Conservation (phyloP, 2,113 vertebrate genomes). For the Triplophysa dalaica region DNA sequence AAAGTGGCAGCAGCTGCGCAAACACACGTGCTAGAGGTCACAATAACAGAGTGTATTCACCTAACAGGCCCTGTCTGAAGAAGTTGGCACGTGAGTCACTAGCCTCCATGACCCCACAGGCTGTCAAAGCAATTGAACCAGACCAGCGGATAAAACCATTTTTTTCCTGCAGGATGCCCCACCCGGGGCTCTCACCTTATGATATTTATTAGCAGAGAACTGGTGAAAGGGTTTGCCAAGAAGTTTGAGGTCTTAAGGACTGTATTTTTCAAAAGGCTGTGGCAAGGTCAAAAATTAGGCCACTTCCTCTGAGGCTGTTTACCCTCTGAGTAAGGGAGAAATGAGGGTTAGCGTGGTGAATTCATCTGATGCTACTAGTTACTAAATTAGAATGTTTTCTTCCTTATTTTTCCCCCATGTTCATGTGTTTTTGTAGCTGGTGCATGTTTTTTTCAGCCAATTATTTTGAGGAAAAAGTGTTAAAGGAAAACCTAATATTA, state of each 20-base stretch:
- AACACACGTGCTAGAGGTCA: slow-evolving; percentile 47
- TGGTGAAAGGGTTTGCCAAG: slow-evolving; percentile 37
- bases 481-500: not conserved
- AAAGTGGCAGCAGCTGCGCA: slow-evolving; percentile 50
- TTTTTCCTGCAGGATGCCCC: slow-evolving; percentile 41
- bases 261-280: slow-evolving; percentile 34
- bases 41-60: slow-evolving; percentile 48
- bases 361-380: slow-evolving; percentile 22
- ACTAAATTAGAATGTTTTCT: slow-evolving; percentile 15
- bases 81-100: slow-evolving; percentile 24
- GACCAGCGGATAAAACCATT: slow-evolving; percentile 44
- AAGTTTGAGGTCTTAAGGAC: slow-evolving; percentile 38
- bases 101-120: slow-evolving; percentile 21
- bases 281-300: slow-evolving; percentile 32
- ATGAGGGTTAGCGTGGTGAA: slow-evolving; percentile 30
- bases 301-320: slow-evolving; percentile 38
- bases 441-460: not conserved
- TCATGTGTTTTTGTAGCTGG: slow-evolving; percentile 1
- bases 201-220: slow-evolving; percentile 36
- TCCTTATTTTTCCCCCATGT: slow-evolving; percentile 35
- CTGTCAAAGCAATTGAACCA: slow-evolving; percentile 32
- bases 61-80: slow-evolving; percentile 18
- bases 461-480: not conserved
- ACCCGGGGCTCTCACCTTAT: slow-evolving; percentile 32
- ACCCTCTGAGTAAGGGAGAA: slow-evolving; percentile 27